These are phyloP conservation scores for Coregonus sp. DNA, from an alignment of 2,797 vertebrate species.

Conservation along the genomic window DNA sequence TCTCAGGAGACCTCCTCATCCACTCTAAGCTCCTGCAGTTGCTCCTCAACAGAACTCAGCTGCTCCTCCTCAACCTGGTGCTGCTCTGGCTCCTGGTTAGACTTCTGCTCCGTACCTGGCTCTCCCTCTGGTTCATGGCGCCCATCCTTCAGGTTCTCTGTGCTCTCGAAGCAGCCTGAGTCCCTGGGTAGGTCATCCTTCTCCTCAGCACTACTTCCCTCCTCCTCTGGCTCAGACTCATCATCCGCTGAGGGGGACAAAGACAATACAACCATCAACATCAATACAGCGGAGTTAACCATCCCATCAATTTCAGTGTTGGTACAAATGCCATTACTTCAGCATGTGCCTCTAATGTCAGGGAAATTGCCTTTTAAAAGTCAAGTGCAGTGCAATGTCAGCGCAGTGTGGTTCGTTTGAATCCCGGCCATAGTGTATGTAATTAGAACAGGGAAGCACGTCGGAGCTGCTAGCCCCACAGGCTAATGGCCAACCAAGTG, in stretches of 20 bases:
- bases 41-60: constrained; percentile 66
- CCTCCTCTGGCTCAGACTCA: constrained; percentile 77
- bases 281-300: neutral
- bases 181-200: constrained; percentile 87
- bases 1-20: constrained; percentile 65
- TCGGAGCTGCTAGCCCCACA: neutral
- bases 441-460: constrained; percentile 19
- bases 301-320: no score
- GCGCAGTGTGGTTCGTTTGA: neutral
- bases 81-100: constrained; percentile 14
- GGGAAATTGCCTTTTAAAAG: constrained; percentile 2
- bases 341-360: neutral
- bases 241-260: constrained; percentile 77
- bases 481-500: constrained; percentile 15
- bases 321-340: neutral
- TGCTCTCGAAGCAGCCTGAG: constrained; percentile 95
- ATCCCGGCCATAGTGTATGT: neutral
- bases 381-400: neutral
- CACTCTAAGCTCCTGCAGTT: constrained; percentile 75
- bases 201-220: constrained; percentile 34
- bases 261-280: neutral
- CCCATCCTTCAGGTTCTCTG: constrained; percentile 81
- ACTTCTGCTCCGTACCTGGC: neutral
- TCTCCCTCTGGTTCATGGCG: constrained; percentile 76
- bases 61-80: constrained; percentile 58